Percentiles rank a stretch among this genome's conserved stretches.
Conservation (phyloP, 2,113 vertebrate species). For the Crotophaga sulcirostris region DNA sequence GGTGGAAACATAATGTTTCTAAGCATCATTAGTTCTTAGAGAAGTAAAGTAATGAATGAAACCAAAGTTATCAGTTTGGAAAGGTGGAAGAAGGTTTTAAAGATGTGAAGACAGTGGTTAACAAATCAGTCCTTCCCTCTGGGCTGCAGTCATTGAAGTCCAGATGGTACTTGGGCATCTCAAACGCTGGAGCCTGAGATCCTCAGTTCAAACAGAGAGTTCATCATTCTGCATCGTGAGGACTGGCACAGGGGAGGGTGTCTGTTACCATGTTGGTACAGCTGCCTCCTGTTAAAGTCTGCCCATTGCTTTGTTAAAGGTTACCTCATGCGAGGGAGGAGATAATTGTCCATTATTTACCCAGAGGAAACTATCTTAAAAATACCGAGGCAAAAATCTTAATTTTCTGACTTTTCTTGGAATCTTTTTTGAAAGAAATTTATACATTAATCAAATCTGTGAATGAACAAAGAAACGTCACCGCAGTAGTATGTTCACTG, state of each 20-base stretch:
- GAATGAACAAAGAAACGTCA: not conserved
- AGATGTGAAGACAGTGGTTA: not conserved
- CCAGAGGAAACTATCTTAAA: not conserved
- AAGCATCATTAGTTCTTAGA: not conserved
- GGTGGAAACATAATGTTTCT: not conserved
- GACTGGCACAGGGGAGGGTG: not conserved
- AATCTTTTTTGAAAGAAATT: not conserved
- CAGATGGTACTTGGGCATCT: not conserved
- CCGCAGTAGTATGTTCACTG: not conserved
- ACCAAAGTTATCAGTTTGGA: not conserved
- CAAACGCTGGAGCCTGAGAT: not conserved
- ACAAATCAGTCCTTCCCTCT: not conserved
- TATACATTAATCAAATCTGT: not conserved
- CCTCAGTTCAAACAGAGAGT: not conserved
- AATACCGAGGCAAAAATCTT: not conserved
- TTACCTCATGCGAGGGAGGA: conserved; percentile 4
- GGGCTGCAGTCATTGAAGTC: not conserved
- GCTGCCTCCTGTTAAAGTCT: not conserved
- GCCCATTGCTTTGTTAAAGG: not conserved
- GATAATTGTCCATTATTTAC: not conserved
- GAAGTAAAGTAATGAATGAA: not conserved
- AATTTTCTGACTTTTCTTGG: not conserved
- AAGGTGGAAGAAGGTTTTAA: not conserved
- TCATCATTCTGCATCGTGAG: not conserved
- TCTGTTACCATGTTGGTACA: not conserved